Evolutionary conservation across 1,140 invertebrate species (phyloP), one percentile per base, ranked within the genome.

Genomic region (Drosophila azteca): DNA sequence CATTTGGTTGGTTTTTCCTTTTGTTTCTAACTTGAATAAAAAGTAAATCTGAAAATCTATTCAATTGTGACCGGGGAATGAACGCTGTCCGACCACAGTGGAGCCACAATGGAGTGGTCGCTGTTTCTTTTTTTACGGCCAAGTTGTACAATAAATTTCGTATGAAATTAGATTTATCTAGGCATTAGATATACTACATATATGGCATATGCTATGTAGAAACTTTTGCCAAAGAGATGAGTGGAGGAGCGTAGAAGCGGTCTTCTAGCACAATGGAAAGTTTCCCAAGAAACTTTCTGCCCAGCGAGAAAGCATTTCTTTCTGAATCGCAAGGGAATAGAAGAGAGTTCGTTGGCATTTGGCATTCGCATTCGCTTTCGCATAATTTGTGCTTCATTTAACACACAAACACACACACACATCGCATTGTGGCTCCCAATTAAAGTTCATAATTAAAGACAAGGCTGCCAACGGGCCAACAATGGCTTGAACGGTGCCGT

Each of bases 1-100:
- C 57, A 51, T 64, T 68, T 55, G 26, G 49, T 61, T 48, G 41
- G 51, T 68, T 45, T 70, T 46, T 55, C 74, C 29, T 61, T 79
- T 79, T 51, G 75, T 85, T 80, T 84, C 72, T 85, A 77, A 51
- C 72, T 81, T 52, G 44, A 76, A 67, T 60, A 29, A 75, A 67
- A 75, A 74, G 64, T 69, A 69, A 68, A 68, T 74, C 61, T 74
- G 53, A 64, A 83, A 80, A 77, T 85, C 81, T 85, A 67, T 72
- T 76, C 66, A 84, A 83, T 85, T 83, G 80, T 76, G 66, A 69
- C 66, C 44, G 66, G 44, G 46, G 66, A 57, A 44, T 53, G 65
- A 45, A 44, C 24, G 31, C 29, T 41, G 59, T 35, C 20, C 50
- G 43, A 11, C 31, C 49, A 55, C 50, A 3, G 31, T 68, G 43